Percentiles rank a stretch among this genome's conserved stretches.
Conservation (phyloP, 2,113 vertebrate species). For the Psophia crepitans region DNA sequence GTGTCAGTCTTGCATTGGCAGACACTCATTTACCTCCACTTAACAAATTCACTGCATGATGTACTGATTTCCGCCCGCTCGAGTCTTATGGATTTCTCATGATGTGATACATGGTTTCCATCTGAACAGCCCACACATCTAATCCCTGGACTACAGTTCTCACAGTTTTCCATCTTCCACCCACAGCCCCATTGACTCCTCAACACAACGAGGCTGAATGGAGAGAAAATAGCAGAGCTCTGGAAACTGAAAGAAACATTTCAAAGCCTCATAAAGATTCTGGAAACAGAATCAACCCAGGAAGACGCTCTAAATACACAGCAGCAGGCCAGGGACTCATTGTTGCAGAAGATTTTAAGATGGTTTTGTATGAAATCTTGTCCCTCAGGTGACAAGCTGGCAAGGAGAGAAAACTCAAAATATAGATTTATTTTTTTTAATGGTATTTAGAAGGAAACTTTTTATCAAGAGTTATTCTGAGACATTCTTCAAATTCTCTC, state of each 20-base stretch:
- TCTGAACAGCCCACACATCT: conserved; percentile 64
- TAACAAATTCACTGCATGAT: background rate
- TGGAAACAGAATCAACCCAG: conserved; percentile 41
- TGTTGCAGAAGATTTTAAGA: background rate
- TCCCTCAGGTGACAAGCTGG: background rate
- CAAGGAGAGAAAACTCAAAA: background rate
- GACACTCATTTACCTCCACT: background rate
- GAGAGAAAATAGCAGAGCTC: conserved; percentile 63
- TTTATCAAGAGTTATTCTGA: background rate
- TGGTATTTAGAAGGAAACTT: background rate
- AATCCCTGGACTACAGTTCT: conserved; percentile 72
- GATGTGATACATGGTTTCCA: conserved; percentile 52
- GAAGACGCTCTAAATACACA: conserved; percentile 26
- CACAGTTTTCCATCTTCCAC: conserved; percentile 73
- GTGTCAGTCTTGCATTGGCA: background rate
- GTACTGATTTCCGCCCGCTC: background rate
- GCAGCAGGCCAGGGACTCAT: background rate
- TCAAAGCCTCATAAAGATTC: conserved; percentile 44
- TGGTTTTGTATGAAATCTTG: background rate
- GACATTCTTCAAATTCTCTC: background rate
- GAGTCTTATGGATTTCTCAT: conserved; percentile 65
- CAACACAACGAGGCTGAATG: conserved; percentile 64
- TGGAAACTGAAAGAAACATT: conserved; percentile 60
- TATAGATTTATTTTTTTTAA: background rate
- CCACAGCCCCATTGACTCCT: conserved; percentile 74